Evolutionary conservation across 2,113 vertebrate species (phyloP).

Genomic region (Turdus rufiventris): DNA sequence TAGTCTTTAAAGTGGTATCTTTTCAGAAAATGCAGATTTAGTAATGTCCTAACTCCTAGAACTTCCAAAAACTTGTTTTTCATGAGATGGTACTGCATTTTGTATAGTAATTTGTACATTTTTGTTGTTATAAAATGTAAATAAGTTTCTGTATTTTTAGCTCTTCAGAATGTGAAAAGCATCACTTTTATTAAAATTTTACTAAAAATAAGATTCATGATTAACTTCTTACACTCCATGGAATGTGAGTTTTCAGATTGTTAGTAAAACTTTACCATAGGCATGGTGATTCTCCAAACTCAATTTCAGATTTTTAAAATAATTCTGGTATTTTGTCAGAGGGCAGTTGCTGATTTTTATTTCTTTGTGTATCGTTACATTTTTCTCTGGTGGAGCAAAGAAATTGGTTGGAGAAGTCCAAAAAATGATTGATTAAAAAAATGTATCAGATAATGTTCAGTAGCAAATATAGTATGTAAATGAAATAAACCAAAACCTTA

Average conservation of each 20-base stretch:
- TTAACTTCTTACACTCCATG: constrained; percentile 5
- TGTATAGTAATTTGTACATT: constrained; percentile 24
- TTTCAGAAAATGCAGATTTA: neutral
- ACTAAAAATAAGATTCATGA: neutral
- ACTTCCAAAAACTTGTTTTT: neutral
- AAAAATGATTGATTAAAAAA: neutral
- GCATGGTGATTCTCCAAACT: neutral
- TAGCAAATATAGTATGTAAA: neutral
- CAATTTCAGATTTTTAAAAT: neutral
- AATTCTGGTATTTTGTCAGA: neutral
- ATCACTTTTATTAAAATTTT: constrained; percentile 31
- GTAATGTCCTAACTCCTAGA: neutral
- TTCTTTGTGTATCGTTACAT: accelerated
- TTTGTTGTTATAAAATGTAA: constrained; percentile 42
- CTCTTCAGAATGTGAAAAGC: constrained; percentile 32
- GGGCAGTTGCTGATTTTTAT: neutral
- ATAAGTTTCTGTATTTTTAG: constrained; percentile 27
- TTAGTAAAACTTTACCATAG: neutral
- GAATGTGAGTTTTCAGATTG: neutral
- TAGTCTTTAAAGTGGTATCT: neutral
- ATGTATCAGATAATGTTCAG: neutral
- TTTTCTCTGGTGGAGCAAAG: neutral
- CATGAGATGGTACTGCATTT: neutral
- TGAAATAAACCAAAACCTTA: neutral
- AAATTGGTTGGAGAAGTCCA: neutral